Base-by-base conservation (phyloP, 2,113 vertebrate genomes). In the Ornithorhynchus anatinus region DNA sequence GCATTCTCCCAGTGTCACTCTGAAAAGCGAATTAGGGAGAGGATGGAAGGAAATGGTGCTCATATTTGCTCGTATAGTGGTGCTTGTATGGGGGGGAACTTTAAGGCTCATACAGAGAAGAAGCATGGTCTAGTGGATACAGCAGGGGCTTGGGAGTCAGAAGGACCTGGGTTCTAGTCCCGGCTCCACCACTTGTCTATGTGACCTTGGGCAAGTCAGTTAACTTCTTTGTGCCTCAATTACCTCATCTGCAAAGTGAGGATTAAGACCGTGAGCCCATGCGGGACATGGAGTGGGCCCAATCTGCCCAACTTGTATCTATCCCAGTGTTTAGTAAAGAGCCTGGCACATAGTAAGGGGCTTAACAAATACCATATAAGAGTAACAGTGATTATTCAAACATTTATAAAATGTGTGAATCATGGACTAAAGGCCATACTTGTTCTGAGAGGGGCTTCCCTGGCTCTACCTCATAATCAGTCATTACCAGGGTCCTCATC, bases 191-290 rank as follows among this genome's bases (percentile, higher is more conserved):
- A n/a, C n/a, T n/a, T n/a, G n/a, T n/a, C n/a, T n/a, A 61, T 22
- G 69, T 77, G 59, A 72, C 56, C 63, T 74, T 68, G 40, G 52
- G n/a, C n/a, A 47, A 54, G 62, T 15, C 7, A 45, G 35, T 35
- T 0, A 27, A 38, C 11, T 68, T 69, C 59, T 43, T 3, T 51
- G 52, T 29, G 51, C 17, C 39, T 32, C 39, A 35, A 15, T 4
- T 13, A 27, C 22, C 9, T 56, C 39, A 62, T 19, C 5, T n/a
- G 37, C 72, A 29, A 65, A 50, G 64, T 48, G 23, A 27, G 11
- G 25, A 6, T 29, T 22, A 67, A 42, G 13, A 36, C 1, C 25
- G 44, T 10, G 7, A 8, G 31, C 5, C 31, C 35, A 11, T 43
- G 8, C 29, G 29, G 63, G 52, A 57, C 27, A 69, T 53, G 50